A percentile compares a stretch with the other conserved stretches of the same genome.
Evolutionary conservation across 2,797 vertebrate species (phyloP).

Genomic region (Balearica regulorum): DNA sequence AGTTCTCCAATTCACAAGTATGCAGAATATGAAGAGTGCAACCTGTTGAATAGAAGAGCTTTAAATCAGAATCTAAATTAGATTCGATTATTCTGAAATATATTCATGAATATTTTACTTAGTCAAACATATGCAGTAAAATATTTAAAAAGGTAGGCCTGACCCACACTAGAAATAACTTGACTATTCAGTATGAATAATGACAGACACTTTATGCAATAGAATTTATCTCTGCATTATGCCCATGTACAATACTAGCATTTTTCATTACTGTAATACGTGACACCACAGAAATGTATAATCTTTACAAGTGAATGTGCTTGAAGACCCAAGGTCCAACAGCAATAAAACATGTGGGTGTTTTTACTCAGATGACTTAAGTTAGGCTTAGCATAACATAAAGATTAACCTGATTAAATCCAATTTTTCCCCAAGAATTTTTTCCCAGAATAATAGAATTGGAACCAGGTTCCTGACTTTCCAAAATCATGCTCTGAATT

Average conservation of each 20-base stretch:
- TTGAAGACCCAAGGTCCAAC: neutral
- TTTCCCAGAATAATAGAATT: neutral
- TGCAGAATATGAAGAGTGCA: neutral
- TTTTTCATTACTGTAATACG: neutral
- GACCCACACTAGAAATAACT: neutral
- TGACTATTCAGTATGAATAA: neutral
- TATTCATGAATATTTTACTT: slow-evolving; percentile 53
- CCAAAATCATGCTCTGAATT: neutral
- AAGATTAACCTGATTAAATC: neutral
- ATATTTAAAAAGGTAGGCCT: slow-evolving; percentile 46
- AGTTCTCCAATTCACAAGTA: neutral
- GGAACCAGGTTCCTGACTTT: neutral
- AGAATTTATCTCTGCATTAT: neutral
- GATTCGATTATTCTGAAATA: slow-evolving; percentile 42
- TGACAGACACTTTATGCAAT: neutral
- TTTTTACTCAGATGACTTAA: neutral
- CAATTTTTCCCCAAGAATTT: neutral
- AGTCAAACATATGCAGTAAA: neutral
- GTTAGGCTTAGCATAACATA: neutral
- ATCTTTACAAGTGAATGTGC: neutral
- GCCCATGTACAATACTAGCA: neutral
- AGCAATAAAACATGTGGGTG: neutral
- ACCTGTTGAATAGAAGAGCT: slow-evolving; percentile 42
- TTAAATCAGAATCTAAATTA: slow-evolving; percentile 29
- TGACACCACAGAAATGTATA: neutral